These are phyloP conservation scores for Drosophila nebulosa DNA, from an alignment of 1,140 invertebrate genomes.

Conservation along the genomic window DNA sequence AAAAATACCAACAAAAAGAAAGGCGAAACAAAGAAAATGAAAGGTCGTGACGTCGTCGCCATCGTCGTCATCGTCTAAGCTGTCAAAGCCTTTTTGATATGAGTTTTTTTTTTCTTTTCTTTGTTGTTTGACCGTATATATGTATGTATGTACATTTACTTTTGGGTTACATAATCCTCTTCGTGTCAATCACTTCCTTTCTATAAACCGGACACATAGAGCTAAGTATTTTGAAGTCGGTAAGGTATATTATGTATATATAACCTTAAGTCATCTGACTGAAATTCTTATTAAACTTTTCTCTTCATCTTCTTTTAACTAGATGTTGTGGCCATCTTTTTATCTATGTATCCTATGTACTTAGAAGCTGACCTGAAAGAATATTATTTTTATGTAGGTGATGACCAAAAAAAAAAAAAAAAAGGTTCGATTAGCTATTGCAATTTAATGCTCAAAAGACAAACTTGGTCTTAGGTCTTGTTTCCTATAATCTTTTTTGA, in stretches of 20 bases:
- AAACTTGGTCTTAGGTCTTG: too few species aligned
- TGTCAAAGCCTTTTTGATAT: conserved; percentile 7
- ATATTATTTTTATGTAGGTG: too few species aligned
- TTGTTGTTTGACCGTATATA: conserved; percentile 14
- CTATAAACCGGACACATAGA: neutral
- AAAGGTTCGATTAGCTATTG: too few species aligned
- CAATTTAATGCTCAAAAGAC: neutral
- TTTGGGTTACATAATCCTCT: conserved; percentile 17
- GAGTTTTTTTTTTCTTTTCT: conserved; percentile 2
- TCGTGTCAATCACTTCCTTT: neutral
- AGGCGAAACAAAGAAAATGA: neutral
- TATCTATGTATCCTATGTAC: too few species aligned
- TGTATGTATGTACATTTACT: too few species aligned
- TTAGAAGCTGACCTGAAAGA: too few species aligned
- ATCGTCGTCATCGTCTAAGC: neutral
- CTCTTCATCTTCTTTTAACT: neutral
- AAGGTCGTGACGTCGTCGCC: conserved; percentile 1
- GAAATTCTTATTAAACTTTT: neutral
- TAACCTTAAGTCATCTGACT: neutral
- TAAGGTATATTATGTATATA: neutral
- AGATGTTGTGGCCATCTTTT: too few species aligned
- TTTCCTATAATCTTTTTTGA: too few species aligned
- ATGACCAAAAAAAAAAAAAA: too few species aligned
- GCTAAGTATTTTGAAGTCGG: conserved; percentile 1
- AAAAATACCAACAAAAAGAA: neutral